Evolutionary conservation across 1,140 invertebrate species (phyloP), one percentile per base, ranked within the genome.

Genomic region (Marisa cornuarietis): DNA sequence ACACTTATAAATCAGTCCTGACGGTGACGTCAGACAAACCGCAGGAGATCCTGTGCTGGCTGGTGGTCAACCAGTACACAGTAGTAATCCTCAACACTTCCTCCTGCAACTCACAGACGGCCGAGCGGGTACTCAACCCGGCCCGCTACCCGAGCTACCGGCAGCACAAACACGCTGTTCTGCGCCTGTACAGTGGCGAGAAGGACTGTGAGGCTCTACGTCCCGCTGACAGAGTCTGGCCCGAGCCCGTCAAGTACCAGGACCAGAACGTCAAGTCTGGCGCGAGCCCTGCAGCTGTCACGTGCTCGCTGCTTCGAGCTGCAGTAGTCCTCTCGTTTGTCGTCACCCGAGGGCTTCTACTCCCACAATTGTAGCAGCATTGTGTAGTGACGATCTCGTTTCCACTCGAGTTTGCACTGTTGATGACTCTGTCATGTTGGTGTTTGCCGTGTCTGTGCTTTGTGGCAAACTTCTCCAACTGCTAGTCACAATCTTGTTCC

Each of bases 1-100:
- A 77, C 76, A 77, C 62, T 31, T 77, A 77, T n/a, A 69, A 77
- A 26, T 77, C 76, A 4, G 11, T 77, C 62, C 65, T 77, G 63
- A 77, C 76, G 9, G 76, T 77, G 42, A 68, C 76, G 22, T 54
- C 76, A 20, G 49, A 54, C 22, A 26, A 77, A 13, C 76, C 76
- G 20, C 20, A 54, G 1, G 76, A 77, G 24, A 54, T 77, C 49
- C 76, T 77, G 42, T 77, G 76, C 76, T 77, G 76, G 76, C 49
- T 77, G 3, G 76, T 77, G 22, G 65, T 77, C 18, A 51, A 69
- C 49, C 63, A 66, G n/a, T 51, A 14, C 20, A 77, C 76, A 8
- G 61, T 77, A 42, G 76, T 77, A 49, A 77, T 77, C 51, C 42
- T 77, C 14, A 77, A 69, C 51, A 77, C 76, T 0, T 77, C 76